Conservation (phyloP, 2,888 invertebrate species). For the Clanis bilineata region DNA sequence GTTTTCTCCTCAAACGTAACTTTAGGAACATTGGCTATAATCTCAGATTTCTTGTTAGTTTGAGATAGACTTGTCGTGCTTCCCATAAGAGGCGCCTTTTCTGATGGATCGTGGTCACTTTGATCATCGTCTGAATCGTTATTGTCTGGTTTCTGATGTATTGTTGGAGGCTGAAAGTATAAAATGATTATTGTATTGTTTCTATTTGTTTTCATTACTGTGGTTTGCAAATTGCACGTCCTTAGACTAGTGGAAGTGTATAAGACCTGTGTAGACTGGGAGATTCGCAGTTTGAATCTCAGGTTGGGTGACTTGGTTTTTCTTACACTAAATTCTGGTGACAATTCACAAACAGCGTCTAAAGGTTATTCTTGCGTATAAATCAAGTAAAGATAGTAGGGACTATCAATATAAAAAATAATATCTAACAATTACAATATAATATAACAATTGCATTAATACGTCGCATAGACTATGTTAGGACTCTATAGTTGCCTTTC, state of each 20-base stretch:
- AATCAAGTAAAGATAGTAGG: too few species aligned
- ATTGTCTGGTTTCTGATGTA: slow-evolving; percentile 44
- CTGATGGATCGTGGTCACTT: slow-evolving; percentile 69
- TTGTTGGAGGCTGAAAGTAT: slow-evolving; percentile 52
- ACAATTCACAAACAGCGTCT: too few species aligned
- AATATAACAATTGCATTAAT: too few species aligned
- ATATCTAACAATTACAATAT: too few species aligned
- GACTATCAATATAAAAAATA: too few species aligned
- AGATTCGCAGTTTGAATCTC: too few species aligned
- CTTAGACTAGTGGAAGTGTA: too few species aligned
- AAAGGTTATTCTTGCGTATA: too few species aligned
- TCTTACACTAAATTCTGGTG: too few species aligned
- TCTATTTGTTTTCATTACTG: not conserved
- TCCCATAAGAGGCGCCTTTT: slow-evolving; percentile 76
- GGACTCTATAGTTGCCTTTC: not conserved
- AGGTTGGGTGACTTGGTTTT: too few species aligned
- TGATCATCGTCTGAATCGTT: slow-evolving; percentile 68
- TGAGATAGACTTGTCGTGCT: slow-evolving; percentile 58
- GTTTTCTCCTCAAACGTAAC: slow-evolving; percentile 58
- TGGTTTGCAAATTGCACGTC: too few species aligned
- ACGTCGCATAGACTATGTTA: not conserved
- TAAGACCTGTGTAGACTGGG: too few species aligned
- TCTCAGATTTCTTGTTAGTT: slow-evolving; percentile 62
- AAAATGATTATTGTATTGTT: not conserved
- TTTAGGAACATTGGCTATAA: slow-evolving; percentile 71